Conservation (phyloP, 2,113 vertebrate genomes). For the Cygnus atratus region DNA sequence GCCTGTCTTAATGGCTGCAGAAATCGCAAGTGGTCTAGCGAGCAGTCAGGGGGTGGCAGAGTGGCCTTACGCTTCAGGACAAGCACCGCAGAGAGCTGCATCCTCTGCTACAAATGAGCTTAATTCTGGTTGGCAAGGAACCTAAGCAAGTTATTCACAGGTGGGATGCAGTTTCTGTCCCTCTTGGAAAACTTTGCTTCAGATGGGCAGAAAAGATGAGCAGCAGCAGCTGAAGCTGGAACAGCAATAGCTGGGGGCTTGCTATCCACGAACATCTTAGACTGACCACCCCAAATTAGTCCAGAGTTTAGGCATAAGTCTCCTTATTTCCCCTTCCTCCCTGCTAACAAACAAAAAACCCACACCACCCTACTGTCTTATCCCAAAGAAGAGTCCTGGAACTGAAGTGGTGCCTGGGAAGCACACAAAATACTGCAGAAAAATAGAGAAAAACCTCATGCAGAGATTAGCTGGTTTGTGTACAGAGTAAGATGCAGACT, state of each 20-base stretch:
- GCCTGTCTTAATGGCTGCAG: neutral
- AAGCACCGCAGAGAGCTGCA: accelerated
- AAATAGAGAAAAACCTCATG: neutral
- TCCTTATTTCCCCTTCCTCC: neutral
- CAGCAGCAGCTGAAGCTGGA: neutral
- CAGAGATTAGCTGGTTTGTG: neutral
- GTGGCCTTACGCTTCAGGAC: neutral
- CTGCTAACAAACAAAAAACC: accelerated
- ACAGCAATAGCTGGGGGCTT: neutral
- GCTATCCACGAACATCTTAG: neutral
- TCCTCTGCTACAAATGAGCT: neutral
- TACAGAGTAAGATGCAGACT: neutral
- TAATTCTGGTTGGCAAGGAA: neutral
- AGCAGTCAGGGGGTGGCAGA: neutral
- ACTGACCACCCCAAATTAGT: neutral
- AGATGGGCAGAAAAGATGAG: neutral
- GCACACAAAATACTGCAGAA: neutral
- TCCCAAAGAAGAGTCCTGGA: neutral
- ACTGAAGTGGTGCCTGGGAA: neutral
- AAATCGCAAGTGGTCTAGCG: neutral
- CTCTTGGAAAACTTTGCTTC: neutral
- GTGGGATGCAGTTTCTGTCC: neutral
- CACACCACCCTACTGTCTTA: neutral
- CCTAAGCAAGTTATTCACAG: neutral
- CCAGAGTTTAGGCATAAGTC: neutral